Base-by-base conservation (phyloP, 2,113 vertebrate species). In the Neoarius graeffei region DNA sequence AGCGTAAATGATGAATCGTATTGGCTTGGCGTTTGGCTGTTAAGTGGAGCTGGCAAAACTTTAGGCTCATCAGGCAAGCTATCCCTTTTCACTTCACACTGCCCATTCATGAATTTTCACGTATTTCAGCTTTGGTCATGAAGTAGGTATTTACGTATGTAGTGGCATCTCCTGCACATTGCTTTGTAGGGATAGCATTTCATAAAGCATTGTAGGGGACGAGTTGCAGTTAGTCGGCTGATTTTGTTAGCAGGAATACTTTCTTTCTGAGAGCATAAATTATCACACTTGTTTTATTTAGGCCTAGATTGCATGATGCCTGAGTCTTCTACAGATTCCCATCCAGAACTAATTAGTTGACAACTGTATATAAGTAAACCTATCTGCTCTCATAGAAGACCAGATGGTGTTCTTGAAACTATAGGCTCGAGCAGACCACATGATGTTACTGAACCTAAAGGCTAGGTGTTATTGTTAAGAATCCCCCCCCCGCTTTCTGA, bases 351-450 rank as follows among this genome's bases (percentile, higher is more conserved):
- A 74, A 48, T 48, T 59, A 19, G 80, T 62, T 83, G 69, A 25
- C n/a, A n/a, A n/a, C 62, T 64, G 83, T 87, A 23, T 83, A 83
- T 57, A 83, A 52, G 77, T 79, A 86, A 67, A 86, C 50, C 9
- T 86, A 54, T 87, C 77, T 81, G 85, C 67, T 83, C 56, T 25
- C 52, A 27, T 69, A 27, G 57, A 23, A 30, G 80, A 25, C 35
- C 80, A 74, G 86, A 87, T 87, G 81, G 56, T 62, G 25, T 64
- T 30, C 42, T 74, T 60, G 57, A 87, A 64, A 59, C 86, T 83
- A 76, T 83, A 77, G 57, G 25, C 81, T 76, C 20, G 71, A 71
- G 30, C 23, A 57, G 86, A 77, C 81, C 86, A 82, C 86, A 82
- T 73, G 54, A 67, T 30, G 35, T 25, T 83, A 25, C 67, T 42